Base-by-base conservation (phyloP, 2,888 invertebrate species). In the Julus scandinavius region DNA sequence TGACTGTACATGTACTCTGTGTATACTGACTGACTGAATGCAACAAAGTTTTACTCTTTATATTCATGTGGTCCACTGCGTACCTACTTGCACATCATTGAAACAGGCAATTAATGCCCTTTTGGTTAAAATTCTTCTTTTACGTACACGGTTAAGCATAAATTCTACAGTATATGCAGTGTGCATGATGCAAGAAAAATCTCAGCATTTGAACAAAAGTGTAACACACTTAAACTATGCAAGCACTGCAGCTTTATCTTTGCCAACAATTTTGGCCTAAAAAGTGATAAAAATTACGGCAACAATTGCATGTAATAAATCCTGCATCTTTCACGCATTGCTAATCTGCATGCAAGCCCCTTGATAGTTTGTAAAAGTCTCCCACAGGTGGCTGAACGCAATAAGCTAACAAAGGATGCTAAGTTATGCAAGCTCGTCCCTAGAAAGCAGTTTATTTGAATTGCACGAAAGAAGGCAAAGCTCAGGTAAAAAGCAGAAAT, bases 391-490 rank as follows among this genome's bases (percentile, higher is more conserved):
- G 72, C 72, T 72, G 72, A 20, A 20, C 29, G 29, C 72, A 72
- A 72, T 72, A 72, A 72, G 20, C 72, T 29, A 72, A 72, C 72
- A 72, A 72, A 29, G 72, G 72, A 72, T 72, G 72, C 72, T 72
- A 72, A 72, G 72, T 72, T 72, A 72, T 72, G 72, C 72, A 29
- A 29, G 72, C 17, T 72, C 72, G 72, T 72, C 72, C 72, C 72
- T 72, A 72, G 72, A 72, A 72, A 72, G 72, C 72, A 72, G 29
- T 72, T 72, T 72, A 72, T 72, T 72, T 72, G 72, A 20, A 72
- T 72, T 72, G 72, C 72, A 72, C 72, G 72, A 72, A 72, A 72
- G 72, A 72, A 72, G 72, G 72, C 72, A 72, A 72, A 29, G 72
- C 72, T 72, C 72, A 72, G 72, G 72, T 72, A 72, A 72, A 72